These are phyloP conservation scores for Leptosomus discolor DNA, from an alignment of 2,113 vertebrate genomes.

Conservation along the genomic window DNA sequence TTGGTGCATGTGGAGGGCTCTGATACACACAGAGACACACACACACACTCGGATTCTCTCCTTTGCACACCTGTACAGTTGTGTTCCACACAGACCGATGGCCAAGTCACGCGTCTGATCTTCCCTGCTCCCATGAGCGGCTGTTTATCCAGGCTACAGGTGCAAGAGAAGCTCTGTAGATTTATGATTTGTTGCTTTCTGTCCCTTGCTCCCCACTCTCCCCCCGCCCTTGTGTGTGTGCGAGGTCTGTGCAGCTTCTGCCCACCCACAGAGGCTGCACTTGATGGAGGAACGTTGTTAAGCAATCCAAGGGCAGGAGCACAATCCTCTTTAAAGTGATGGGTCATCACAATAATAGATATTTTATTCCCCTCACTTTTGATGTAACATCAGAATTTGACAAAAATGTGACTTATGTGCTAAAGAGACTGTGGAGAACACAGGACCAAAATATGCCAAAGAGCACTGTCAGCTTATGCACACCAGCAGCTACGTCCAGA, in stretches of 20 bases:
- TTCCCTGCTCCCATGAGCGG: background rate
- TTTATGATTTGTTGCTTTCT: background rate
- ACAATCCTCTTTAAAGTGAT: background rate
- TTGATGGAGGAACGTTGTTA: background rate
- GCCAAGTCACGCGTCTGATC: background rate
- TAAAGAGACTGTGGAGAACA: background rate
- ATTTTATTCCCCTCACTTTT: background rate
- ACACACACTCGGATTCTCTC: too few species aligned
- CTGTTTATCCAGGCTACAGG: background rate
- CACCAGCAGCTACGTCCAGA: background rate
- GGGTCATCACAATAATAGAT: background rate
- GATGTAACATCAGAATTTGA: background rate
- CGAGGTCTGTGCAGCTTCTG: background rate
- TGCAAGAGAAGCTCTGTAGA: background rate
- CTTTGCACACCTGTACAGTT: background rate
- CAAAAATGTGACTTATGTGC: background rate
- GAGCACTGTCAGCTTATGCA: background rate
- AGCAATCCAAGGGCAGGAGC: background rate
- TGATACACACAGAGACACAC: background rate
- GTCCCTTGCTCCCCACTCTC: background rate
- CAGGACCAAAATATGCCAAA: background rate
- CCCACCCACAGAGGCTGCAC: background rate
- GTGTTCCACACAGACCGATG: accelerated
- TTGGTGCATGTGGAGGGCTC: background rate
- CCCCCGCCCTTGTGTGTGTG: background rate